Base-by-base conservation (phyloP, 2,113 vertebrate species). In the Apistogramma diplotaenia region DNA sequence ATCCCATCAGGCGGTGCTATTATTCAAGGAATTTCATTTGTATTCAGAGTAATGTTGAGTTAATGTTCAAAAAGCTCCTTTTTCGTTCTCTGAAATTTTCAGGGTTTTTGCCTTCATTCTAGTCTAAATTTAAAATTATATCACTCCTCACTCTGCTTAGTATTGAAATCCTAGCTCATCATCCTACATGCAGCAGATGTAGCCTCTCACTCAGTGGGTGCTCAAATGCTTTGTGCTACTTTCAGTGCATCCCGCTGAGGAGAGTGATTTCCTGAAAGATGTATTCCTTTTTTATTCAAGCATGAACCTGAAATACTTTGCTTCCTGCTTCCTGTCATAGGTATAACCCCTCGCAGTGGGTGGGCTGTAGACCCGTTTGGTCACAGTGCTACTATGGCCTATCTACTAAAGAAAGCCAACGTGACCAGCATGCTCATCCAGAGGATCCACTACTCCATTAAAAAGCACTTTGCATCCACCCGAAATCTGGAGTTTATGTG, bases 341-440 rank as follows among this genome's bases (percentile, higher is more conserved):
- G 98, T 25, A 89, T 97, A 76, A 96, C 79, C 0, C 97, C 98
- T 0, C 94, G 91, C 62, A 98, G 97, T 0, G 98, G 96, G 79
- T 99, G 98, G 98, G 98, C 98, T 0, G 95, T 99, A 0, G 98
- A 99, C 90, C 98, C 98, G 5, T 99, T 99, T 6, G 98, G 98
- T 33, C 10, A 99, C 94, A 99, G 98, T 71, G 96, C 98, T 61
- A 99, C 98, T 31, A 98, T 99, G 97, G 86, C 98, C 15, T 99
- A 97, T 86, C 90, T 99, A 80, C 95, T 99, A 80, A 97, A 97
- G 85, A 97, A 92, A 54, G 95, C 98, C 89, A 99, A 99, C 92
- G 84, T 99, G 92, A 99, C 97, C 3, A 97, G 93, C 94, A 99
- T 99, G 98, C 96, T 99, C 82, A 98, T 99, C 87, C 98, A 99